These are phyloP conservation scores for Zelostemma sp. DNA, from an alignment of 1,140 invertebrate genomes.

Conservation along the genomic window DNA sequence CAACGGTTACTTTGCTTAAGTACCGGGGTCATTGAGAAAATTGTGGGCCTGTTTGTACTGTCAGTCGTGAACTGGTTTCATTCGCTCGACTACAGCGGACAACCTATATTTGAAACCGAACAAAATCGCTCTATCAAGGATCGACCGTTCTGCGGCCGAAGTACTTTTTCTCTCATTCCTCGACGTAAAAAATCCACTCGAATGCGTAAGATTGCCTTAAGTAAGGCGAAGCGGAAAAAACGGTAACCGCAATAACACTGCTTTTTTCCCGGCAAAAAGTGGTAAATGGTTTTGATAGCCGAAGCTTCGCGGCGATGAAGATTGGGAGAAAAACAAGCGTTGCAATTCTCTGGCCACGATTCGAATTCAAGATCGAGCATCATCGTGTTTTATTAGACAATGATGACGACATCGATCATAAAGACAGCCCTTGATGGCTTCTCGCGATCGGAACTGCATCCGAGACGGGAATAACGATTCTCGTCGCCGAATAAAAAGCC, in stretches of 20 bases:
- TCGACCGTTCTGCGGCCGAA: slow-evolving; percentile 3
- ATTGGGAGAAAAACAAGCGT: slow-evolving; percentile 2
- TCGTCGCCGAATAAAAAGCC: slow-evolving; percentile 15
- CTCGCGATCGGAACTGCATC: slow-evolving; percentile 23
- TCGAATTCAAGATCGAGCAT: slow-evolving; percentile 15
- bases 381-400: slow-evolving; percentile 40
- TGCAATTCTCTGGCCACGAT: slow-evolving; percentile 24
- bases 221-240: slow-evolving; percentile 3
- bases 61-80: slow-evolving; percentile 66
- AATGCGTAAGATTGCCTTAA: background rate
- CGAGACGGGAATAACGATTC: slow-evolving; percentile 19
- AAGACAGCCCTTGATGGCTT: slow-evolving; percentile 34
- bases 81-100: slow-evolving; percentile 59
- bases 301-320: background rate
- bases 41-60: slow-evolving; percentile 68
- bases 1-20: slow-evolving; percentile 62
- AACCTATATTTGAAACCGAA: slow-evolving; percentile 65
- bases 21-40: slow-evolving; percentile 67
- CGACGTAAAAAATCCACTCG: background rate
- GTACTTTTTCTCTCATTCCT: background rate
- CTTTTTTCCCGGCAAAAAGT: background rate
- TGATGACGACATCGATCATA: slow-evolving; percentile 46
- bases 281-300: background rate
- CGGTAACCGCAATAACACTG: background rate
- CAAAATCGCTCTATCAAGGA: slow-evolving; percentile 64